Evolutionary conservation across 2,113 vertebrate species (phyloP), one percentile per base, ranked within the genome.

Genomic region (Mugil cephalus): DNA sequence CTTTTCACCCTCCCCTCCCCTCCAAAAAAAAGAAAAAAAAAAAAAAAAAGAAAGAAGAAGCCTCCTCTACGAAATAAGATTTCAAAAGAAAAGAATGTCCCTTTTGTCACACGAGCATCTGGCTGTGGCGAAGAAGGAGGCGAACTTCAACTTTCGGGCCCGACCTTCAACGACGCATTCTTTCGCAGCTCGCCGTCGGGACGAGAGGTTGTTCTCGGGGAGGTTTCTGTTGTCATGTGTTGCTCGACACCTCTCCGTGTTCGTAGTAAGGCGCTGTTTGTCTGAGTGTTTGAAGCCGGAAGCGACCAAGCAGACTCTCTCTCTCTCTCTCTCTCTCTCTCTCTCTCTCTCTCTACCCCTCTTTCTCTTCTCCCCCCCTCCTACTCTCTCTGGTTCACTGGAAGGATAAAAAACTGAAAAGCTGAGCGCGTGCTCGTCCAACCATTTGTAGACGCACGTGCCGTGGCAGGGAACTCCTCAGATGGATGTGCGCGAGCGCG

Each of bases 231-330:
- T 86, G 78, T 77, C 85, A 85, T 74, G 71, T 80, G 83, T 43
- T 7, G 75, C 64, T 70, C 74, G 19, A 56, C 48, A 15, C 68
- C 61, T 73, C 61, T 73, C 74, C 36, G 54, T 35, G 74, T 12
- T 63, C 39, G 76, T 87, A 84, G 87, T 87, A 77, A 83, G 67
- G 81, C 79, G 62, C 61, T 60, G 73, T 74, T 66, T 77, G 68
- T 74, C 62, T 78, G 65, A 0, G 66, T 24, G 74, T 62, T 21
- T 73, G 59, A 91, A 88, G 83, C 83, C 86, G 89, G 88, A 91
- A 89, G 86, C 84, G 67, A 70, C 74, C 1, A 58, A 30, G 63
- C 59, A 38, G 18, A 11, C 68, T 55, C 60, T 46, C 83, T 11
- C 79, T 9, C 60, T 53, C 72, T 43, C 73, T 47, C 74, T 36